These are phyloP conservation scores for Heterocephalus glaber DNA, from an alignment of 2,113 vertebrate species.

Conservation along the genomic window DNA sequence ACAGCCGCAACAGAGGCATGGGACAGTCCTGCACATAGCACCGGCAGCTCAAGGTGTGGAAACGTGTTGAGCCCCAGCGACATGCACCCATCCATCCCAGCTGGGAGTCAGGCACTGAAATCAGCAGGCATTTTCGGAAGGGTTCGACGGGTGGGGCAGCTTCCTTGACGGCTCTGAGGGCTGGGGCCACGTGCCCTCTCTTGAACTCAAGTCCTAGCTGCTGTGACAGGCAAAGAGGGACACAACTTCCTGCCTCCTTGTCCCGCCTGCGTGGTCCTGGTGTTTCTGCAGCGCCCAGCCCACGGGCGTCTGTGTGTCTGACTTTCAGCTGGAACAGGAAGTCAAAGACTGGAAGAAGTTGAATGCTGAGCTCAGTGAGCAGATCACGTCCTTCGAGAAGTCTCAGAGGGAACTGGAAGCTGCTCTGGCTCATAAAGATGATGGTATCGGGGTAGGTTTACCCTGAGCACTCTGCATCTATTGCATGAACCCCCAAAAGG, in stretches of 20 bases:
- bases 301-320: constrained; percentile 48
- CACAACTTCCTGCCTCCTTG: not conserved
- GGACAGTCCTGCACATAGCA: not conserved
- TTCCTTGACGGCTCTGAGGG: not conserved
- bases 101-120: not conserved
- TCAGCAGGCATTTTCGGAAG: not conserved
- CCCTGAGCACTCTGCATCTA: not conserved
- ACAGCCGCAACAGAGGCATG: no score
- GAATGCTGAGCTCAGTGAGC: constrained; percentile 90
- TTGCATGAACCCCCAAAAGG: not conserved
- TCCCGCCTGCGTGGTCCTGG: not conserved
- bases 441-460: constrained; percentile 91
- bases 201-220: not conserved
- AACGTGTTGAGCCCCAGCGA: not conserved
- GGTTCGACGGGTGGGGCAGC: rapidly evolving
- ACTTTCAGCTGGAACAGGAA: constrained; percentile 89
- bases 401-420: constrained; percentile 93
- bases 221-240: not conserved
- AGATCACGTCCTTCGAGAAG: constrained; percentile 92
- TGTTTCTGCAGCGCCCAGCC: constrained; percentile 2
- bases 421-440: constrained; percentile 92
- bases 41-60: rapidly evolving
- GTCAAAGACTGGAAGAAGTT: constrained; percentile 92
- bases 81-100: not conserved
- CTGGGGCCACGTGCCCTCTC: no score